phyloP scores from a whole-genome alignment of 2,797 vertebrate genomes.

The Manis javanica region DNA sequence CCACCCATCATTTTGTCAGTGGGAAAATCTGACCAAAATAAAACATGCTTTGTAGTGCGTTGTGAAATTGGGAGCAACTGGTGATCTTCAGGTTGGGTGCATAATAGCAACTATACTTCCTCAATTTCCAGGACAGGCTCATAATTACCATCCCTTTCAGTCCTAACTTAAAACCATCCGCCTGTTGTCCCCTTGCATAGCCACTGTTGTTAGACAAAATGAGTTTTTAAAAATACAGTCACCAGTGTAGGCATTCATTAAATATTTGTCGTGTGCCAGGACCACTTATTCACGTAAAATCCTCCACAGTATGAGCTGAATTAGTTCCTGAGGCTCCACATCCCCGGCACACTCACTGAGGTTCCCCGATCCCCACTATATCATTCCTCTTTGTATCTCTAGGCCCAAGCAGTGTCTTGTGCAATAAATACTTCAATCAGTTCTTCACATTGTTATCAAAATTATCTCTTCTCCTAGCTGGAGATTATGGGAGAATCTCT shows the following conservation, averaged over 20 bases:
- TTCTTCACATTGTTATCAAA: background rate
- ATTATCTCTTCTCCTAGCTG: background rate
- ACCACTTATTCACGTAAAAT: background rate
- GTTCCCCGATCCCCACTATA: background rate
- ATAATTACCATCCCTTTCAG: background rate
- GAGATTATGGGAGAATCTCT: background rate
- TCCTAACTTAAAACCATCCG: background rate
- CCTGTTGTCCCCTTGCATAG: background rate
- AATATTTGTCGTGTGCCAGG: conserved; percentile 14
- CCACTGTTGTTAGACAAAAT: background rate
- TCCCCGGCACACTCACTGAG: background rate
- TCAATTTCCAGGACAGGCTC: background rate
- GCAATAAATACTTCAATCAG: background rate
- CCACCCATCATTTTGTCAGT: background rate
- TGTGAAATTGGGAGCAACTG: background rate
- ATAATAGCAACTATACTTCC: background rate
- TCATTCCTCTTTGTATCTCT: conserved; percentile 15
- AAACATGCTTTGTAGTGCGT: background rate
- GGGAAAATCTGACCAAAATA: conserved; percentile 37
- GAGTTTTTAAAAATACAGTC: background rate
- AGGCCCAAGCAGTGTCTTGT: background rate
- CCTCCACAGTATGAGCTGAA: background rate
- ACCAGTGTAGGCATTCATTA: background rate
- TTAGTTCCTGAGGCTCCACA: background rate
- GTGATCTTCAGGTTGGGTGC: background rate